These are phyloP conservation scores for Phenganax subtilis DNA, from an alignment of 92 coral and sea anemone species.

Conservation along the genomic window DNA sequence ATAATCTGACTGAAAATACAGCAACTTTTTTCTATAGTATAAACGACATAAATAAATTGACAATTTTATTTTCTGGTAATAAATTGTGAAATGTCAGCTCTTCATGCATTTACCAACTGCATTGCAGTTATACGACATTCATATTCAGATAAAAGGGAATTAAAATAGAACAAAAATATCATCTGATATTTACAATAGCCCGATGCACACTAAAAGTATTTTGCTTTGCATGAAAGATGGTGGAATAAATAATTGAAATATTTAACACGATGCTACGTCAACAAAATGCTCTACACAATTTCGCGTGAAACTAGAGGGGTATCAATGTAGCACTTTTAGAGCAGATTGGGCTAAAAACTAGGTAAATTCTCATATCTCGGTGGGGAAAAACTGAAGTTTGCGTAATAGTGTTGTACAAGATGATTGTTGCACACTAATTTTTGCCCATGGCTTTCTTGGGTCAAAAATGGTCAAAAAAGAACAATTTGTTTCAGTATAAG, in stretches of 20 bases:
- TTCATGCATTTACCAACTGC: too few relatives aligned
- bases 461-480: too few relatives aligned
- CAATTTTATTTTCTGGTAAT: too few relatives aligned
- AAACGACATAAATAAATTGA: too few relatives aligned
- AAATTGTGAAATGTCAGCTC: too few relatives aligned
- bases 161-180: neutral
- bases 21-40: too few relatives aligned
- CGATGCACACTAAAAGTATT: neutral
- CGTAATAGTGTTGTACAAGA: neutral
- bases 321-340: neutral
- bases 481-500: too few relatives aligned
- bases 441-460: neutral
- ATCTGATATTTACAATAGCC: slow-evolving; percentile 13
- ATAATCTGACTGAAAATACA: too few relatives aligned
- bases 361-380: neutral
- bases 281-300: too few relatives aligned
- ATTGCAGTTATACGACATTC: neutral
- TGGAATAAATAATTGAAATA: too few relatives aligned
- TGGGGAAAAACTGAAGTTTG: slow-evolving; percentile 13
- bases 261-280: too few relatives aligned
- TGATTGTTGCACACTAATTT: neutral
- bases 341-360: slow-evolving; percentile 5
- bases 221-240: neutral
- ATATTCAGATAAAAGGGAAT: neutral
- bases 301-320: neutral